Evolutionary conservation across 2,797 vertebrate species (phyloP).

Genomic region (Argya squamiceps): DNA sequence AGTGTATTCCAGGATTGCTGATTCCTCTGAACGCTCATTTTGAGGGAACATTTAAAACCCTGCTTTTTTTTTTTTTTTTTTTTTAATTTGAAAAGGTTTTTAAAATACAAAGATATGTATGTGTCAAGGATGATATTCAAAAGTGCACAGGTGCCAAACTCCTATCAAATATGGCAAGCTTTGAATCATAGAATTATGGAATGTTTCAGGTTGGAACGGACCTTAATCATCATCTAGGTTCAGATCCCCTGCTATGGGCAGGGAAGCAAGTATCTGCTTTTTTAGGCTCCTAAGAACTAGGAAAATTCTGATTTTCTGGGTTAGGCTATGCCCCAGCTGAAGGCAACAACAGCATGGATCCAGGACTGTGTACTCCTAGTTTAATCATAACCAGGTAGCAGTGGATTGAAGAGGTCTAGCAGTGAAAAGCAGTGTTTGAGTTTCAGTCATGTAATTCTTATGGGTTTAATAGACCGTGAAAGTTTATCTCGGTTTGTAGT

Average conservation of each 20-base stretch:
- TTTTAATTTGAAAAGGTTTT: neutral
- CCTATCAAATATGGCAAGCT: fast-evolving
- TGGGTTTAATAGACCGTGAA: neutral
- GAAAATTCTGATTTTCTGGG: neutral
- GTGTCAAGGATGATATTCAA: neutral
- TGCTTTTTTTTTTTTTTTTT: neutral
- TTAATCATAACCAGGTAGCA: neutral
- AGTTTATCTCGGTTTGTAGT: neutral
- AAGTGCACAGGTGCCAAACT: neutral
- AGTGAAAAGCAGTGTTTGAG: neutral
- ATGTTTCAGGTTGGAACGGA: neutral
- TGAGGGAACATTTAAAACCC: neutral
- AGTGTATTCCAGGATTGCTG: neutral
- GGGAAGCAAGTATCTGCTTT: neutral
- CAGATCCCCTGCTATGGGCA: neutral
- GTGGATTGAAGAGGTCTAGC: neutral
- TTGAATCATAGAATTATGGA: neutral
- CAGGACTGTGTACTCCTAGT: neutral
- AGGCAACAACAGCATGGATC: neutral
- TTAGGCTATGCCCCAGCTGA: neutral
- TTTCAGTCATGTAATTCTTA: neutral
- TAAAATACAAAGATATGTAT: neutral
- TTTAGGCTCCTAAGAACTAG: neutral
- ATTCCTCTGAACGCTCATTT: neutral
- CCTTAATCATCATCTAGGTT: neutral